Evolutionary conservation across 2,797 vertebrate species (phyloP), one percentile per base, ranked within the genome.

Genomic region (Ispidina picta): DNA sequence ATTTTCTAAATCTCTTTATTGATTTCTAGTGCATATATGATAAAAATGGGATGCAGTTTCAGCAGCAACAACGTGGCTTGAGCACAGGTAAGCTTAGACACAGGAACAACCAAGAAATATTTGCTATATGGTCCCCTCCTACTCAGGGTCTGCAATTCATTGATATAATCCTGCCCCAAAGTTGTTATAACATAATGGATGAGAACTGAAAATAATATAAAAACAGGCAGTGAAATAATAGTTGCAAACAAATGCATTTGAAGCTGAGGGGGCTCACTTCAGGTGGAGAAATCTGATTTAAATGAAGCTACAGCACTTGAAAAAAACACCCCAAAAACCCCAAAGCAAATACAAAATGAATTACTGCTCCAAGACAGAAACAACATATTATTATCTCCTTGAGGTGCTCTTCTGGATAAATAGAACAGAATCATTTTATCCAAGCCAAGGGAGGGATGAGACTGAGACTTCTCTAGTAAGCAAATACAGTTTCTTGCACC

Each of bases 1-100:
- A 33, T 87, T 94, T 58, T 60, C 49, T 80, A 52, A 83, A 64
- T 63, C 9, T 43, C 19, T 94, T 94, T 80, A 87, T 83, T 91
- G 54, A 60, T 28, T 89, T 73, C 25, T 70, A 31, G 35, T 65
- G 43, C 60, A 58, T 29, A 6, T 49, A 23, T 31, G 29, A 8
- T 55, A 70, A 69, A 91, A 52, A 37, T 15, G 29, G 35, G 15
- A 25, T 80, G 25, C 28, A 23, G 64, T 58, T 35, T 12, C 12
- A 64, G 33, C 29, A 77, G 35, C 33, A 90, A 52, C 48, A 77
- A 23, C 31, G 26, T 15, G 43, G 10, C 23, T 63, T 29, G 39
- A 66, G 48, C 66, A 59, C 17, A 79, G 35, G 26, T 35, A 73
- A 74, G 15, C 25, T 89, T 76, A 70, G 25, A 55, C 29, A 52